These are phyloP conservation scores for Parotocinclus haroldoi DNA, from an alignment of 2,797 vertebrate genomes.

Conservation along the genomic window DNA sequence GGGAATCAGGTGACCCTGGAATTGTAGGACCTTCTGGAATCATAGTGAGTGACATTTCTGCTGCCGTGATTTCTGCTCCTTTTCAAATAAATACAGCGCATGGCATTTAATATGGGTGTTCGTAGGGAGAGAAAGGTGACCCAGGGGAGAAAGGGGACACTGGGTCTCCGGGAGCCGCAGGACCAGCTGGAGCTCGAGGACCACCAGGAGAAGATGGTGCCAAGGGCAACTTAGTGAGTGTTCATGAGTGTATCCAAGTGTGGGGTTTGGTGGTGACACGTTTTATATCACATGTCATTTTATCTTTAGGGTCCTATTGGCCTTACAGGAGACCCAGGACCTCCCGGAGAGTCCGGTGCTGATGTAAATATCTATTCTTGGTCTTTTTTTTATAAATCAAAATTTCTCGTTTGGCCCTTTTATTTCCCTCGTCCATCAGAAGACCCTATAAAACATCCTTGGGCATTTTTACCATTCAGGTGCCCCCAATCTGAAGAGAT, in stretches of 20 bases:
- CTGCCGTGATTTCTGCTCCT: not conserved
- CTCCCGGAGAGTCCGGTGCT: constrained; percentile 89
- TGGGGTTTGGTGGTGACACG: not conserved
- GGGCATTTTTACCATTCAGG: no score
- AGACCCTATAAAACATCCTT: no score
- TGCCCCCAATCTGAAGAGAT: no score
- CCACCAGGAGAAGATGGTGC: constrained; percentile 87
- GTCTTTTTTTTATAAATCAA: not conserved
- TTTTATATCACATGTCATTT: not conserved
- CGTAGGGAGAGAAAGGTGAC: constrained; percentile 90
- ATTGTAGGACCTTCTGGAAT: constrained; percentile 80
- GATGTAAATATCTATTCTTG: constrained; percentile 71
- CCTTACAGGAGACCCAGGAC: constrained; percentile 90
- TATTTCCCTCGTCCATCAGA: no score
- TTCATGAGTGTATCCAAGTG: not conserved
- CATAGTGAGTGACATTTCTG: constrained; percentile 69
- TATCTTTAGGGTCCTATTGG: constrained; percentile 84
- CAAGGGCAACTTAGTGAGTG: constrained; percentile 91
- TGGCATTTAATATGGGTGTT: constrained; percentile 2
- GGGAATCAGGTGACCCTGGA: constrained; percentile 90
- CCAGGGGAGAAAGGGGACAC: constrained; percentile 94
- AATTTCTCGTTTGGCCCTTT: not conserved
- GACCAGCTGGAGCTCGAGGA: constrained; percentile 88
- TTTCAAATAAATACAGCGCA: not conserved
- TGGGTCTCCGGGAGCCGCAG: constrained; percentile 84